Evolutionary conservation across 2,797 vertebrate genomes (phyloP).

Genomic region (Orestias chungarensis): DNA sequence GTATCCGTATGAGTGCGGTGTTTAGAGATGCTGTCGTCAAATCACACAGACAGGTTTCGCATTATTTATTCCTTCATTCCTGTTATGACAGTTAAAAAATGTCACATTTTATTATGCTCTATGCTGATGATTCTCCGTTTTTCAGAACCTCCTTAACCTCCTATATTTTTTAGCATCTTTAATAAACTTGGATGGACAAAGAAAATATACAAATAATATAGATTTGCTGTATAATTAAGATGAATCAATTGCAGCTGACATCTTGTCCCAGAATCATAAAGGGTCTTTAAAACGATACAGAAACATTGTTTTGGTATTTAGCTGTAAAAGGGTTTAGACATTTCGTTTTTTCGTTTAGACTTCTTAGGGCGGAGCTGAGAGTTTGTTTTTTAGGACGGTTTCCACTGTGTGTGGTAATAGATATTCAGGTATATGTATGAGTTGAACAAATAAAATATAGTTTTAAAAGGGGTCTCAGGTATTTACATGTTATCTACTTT

Average conservation of each 20-base stretch:
- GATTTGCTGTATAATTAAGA: neutral
- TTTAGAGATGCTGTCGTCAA: neutral
- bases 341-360: too few relatives aligned
- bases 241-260: neutral
- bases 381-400: too few relatives aligned
- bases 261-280: neutral
- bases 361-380: too few relatives aligned
- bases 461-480: neutral
- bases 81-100: neutral
- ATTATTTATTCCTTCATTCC: neutral
- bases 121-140: neutral
- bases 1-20: conserved; percentile 13
- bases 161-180: neutral
- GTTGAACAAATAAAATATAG: neutral
- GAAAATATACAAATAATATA: neutral
- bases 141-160: too few relatives aligned
- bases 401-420: too few relatives aligned
- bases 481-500: too few relatives aligned
- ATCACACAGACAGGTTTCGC: conserved; percentile 1
- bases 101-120: neutral
- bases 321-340: neutral
- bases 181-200: neutral
- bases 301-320: neutral
- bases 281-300: neutral
- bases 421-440: too few relatives aligned